Conservation (phyloP, 2,888 invertebrate species). For the Parochlus steinenii region DNA sequence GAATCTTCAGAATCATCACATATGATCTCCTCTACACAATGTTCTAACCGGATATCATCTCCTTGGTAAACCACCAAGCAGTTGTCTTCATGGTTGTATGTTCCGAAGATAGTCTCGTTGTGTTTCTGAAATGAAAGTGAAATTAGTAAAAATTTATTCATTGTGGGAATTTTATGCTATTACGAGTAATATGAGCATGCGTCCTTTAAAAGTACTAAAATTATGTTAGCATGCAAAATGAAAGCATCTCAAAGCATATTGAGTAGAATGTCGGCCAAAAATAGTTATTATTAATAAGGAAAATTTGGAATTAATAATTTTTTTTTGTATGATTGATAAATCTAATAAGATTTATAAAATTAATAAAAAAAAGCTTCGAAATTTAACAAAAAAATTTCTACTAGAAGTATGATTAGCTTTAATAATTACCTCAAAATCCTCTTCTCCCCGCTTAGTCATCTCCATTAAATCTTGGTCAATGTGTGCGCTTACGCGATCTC, state of each 20-base stretch:
- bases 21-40: constrained; percentile 28
- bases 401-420: not conserved
- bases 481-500: constrained; percentile 28
- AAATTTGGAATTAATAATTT: constrained; percentile 31
- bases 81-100: constrained; percentile 53
- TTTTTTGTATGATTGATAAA: constrained; percentile 6
- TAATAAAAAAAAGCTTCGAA: too few species aligned
- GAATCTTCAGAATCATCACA: constrained; percentile 26
- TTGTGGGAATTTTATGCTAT: too few species aligned
- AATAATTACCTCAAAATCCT: not conserved
- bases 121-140: constrained; percentile 10
- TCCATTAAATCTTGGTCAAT: too few species aligned
- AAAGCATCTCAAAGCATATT: too few species aligned
- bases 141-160: too few species aligned
- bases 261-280: constrained; percentile 16
- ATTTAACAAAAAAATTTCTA: too few species aligned
- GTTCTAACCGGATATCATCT: constrained; percentile 38
- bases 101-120: constrained; percentile 49
- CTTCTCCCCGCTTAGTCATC: constrained; percentile 12
- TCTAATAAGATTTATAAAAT: too few species aligned
- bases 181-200: too few species aligned
- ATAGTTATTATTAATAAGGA: constrained; percentile 35
- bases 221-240: too few species aligned
- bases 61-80: constrained; percentile 51
- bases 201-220: too few species aligned